Base-by-base conservation (phyloP, 2,797 vertebrate species). In the Acanthurus lineatus region DNA sequence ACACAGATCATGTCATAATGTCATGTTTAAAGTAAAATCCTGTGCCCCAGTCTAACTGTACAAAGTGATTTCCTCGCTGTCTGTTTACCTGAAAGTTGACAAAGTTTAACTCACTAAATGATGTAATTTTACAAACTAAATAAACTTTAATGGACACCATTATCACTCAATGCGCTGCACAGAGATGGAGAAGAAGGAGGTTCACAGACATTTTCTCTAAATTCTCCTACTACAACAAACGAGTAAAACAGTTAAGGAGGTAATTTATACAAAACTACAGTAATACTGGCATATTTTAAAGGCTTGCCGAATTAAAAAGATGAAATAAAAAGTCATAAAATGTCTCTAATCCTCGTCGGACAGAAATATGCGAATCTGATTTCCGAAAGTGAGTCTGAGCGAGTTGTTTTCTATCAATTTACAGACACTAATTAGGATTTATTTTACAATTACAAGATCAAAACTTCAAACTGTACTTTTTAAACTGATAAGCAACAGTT, bases 301-400 rank as follows among this genome's bases (percentile, higher is more conserved):
- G 9, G 0, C 9, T 25, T 28, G 11, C 8, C 35, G 15, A 20
- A 63, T 53, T 15, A 7, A 15, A 60, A 9, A 75, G 19, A n/a
- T 16, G 0, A 51, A 70, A 5, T 15, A 9, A 47, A 49, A 0
- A 57, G 35, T 11, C 6, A 44, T 11, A 14, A 58, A 54, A 71
- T 12, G 11, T 3, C 17, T 12, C 58, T 2, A 20, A 56, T 35
- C 14, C 2, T 12, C 5, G 28, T 69, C 5, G 22, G 38, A 63
- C 28, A 56, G 10, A 0, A 17, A 35, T 28, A 22, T 2, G 7
- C 9, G 2, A 11, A 4, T 3, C 1, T 59, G 0, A 0, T 65
- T 19, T 58, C 15, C 47, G 8, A 12, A n/a, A 5, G 3, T 32
- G 3, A 32, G 28, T 32, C 28, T 32, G 28, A 32, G 28, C 28